Base-by-base conservation (phyloP, 2,888 invertebrate species). In the Uropetala carovei region DNA sequence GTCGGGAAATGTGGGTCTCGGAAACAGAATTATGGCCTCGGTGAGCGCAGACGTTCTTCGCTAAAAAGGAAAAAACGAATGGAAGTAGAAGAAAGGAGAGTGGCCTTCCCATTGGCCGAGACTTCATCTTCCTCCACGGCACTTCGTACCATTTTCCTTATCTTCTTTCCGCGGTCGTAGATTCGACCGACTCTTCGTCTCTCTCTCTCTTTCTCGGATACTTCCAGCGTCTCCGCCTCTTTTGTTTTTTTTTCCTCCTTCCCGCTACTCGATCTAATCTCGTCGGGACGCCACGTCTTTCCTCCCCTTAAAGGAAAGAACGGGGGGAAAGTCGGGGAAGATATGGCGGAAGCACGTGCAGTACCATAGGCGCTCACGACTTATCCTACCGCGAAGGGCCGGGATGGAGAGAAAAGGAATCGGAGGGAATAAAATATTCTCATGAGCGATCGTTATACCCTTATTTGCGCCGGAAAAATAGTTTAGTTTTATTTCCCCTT, bases 1-100 rank as follows among this genome's bases (percentile, higher is more conserved):
- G 75, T 75, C 68, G 68, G 68, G 68, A 68, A 68, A 68, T 68
- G 68, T 68, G 68, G 68, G 68, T 22, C 68, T 68, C 68, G 1
- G 68, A 18, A 22, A 68, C 68, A n/a, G 68, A 68, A 18, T 68
- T 68, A 68, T n/a, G 75, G 75, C 22, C 27, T 75, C 27, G 75
- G 27, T 75, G 0, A 22, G 75, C 75, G 27, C 43, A 43, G 5
- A 43, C 43, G 43, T 43, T 43, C 43, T 5, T 43, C 43, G 43
- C 43, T 43, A 43, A 43, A 5, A 43, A 43, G n/a, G n/a, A 43
- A 43, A 68, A n/a, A 68, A n/a, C 22, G 60, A 60, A 68, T n/a
- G n/a, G 14, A 68, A 68, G 18, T n/a, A n/a, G n/a, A 22, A 68
- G 68, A n/a, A 18, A n/a, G 68, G 22, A 68, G 18, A 68, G 18